A percentile compares a stretch with the other conserved stretches of the same genome.
Conservation (phyloP, 2,113 vertebrate species). For the Trinectes maculatus region DNA sequence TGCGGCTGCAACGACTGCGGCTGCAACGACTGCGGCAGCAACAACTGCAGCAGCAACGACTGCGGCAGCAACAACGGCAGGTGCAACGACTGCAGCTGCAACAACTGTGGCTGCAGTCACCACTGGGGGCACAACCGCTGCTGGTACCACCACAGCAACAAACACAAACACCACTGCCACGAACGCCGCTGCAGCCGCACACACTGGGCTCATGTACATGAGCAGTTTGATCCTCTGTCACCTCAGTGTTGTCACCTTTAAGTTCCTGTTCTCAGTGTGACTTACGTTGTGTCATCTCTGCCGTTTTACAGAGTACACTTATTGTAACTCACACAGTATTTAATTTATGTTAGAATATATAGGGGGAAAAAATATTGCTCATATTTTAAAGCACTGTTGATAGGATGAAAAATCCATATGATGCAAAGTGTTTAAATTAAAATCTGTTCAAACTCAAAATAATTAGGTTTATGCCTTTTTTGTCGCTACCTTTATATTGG, state of each 20-base stretch:
- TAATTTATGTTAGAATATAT: constrained; percentile 8
- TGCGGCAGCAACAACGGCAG: background rate
- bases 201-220: background rate
- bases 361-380: background rate
- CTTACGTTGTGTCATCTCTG: background rate
- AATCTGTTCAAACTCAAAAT: background rate
- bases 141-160: background rate
- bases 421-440: constrained; percentile 34
- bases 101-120: background rate
- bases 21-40: fast-evolving
- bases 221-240: constrained; percentile 25
- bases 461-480: background rate
- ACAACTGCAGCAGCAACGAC: background rate
- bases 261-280: constrained; percentile 4
- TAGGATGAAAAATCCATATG: constrained; percentile 34
- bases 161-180: constrained; percentile 5
- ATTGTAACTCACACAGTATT: background rate
- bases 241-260: constrained; percentile 27
- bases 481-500: too few species aligned
- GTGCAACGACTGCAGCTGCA: background rate
- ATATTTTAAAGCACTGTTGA: constrained; percentile 32
- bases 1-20: background rate
- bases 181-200: background rate
- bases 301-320: background rate
- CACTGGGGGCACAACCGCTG: fast-evolving